Conservation (phyloP, 2,797 vertebrate species). For the Clarias fuscus region DNA sequence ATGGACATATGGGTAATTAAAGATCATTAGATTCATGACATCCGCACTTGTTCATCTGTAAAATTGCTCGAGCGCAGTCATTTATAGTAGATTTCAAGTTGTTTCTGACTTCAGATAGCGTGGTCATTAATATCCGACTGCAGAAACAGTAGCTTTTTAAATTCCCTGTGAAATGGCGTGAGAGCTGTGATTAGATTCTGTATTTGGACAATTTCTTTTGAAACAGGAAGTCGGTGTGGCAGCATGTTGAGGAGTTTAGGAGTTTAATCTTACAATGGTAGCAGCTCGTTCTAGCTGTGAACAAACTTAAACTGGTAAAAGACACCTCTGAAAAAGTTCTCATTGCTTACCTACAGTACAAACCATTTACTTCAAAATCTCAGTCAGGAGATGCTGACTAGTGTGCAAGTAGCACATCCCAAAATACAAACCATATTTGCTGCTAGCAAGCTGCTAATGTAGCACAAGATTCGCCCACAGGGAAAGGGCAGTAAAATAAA, state of each 20-base stretch:
- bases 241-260: background rate
- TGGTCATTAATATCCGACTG: background rate
- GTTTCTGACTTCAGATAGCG: background rate
- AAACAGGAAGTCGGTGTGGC: constrained; percentile 5
- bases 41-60: constrained; percentile 15
- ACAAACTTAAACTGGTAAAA: background rate
- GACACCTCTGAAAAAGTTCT: background rate
- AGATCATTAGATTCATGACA: constrained; percentile 21
- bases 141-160: background rate
- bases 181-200: background rate
- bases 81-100: constrained; percentile 7
- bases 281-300: background rate
- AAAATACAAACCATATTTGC: background rate
- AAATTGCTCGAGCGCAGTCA: constrained; percentile 3
- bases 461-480: background rate
- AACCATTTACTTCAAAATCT: background rate
- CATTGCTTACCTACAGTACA: background rate
- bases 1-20: constrained; percentile 38
- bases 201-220: constrained; percentile 6
- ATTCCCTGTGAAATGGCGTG: background rate
- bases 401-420: background rate
- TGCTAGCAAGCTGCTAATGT: background rate
- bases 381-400: background rate
- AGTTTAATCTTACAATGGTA: background rate
- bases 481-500: background rate